Percentiles rank a stretch among this genome's conserved stretches.
Evolutionary conservation across 2,888 invertebrate species (phyloP).

Genomic region (Dorcus hopei): DNA sequence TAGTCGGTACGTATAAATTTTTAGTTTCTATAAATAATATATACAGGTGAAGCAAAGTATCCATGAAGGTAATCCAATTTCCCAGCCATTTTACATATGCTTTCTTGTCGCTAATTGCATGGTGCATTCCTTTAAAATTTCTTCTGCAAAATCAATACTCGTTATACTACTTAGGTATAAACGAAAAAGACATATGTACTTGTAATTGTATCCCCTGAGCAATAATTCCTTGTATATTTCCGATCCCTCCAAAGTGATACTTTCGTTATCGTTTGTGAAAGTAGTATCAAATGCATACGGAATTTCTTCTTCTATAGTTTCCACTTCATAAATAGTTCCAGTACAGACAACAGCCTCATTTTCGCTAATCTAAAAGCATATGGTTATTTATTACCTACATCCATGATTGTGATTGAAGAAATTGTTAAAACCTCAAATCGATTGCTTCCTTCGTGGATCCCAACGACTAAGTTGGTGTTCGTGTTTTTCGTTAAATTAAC

Average conservation of each 20-base stretch:
- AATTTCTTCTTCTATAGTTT: not conserved
- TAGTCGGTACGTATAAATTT: slow-evolving; percentile 66
- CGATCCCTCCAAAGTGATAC: no score
- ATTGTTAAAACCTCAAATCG: slow-evolving; percentile 39
- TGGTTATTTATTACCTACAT: not conserved
- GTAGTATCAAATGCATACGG: not conserved
- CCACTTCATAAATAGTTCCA: slow-evolving; percentile 58
- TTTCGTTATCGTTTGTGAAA: not conserved
- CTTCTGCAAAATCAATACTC: no score
- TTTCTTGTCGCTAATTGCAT: no score
- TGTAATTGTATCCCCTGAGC: no score
- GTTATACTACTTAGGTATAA: no score
- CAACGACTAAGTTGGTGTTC: slow-evolving; percentile 28
- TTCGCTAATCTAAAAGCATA: slow-evolving; percentile 58
- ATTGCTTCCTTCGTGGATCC: slow-evolving; percentile 33
- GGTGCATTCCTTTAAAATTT: no score
- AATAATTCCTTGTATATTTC: no score
- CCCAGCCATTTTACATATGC: no score
- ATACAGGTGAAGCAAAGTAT: slow-evolving; percentile 79
- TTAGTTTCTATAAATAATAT: slow-evolving; percentile 66
- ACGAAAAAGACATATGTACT: no score
- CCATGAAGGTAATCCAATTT: slow-evolving; percentile 55
- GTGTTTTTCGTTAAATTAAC: no score
- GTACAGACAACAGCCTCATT: slow-evolving; percentile 65
- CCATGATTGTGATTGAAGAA: not conserved